A percentile compares a stretch with the other conserved stretches of the same genome.
These are phyloP conservation scores for Orius insidiosus DNA, from an alignment of 1,140 invertebrate genomes.

Conservation along the genomic window DNA sequence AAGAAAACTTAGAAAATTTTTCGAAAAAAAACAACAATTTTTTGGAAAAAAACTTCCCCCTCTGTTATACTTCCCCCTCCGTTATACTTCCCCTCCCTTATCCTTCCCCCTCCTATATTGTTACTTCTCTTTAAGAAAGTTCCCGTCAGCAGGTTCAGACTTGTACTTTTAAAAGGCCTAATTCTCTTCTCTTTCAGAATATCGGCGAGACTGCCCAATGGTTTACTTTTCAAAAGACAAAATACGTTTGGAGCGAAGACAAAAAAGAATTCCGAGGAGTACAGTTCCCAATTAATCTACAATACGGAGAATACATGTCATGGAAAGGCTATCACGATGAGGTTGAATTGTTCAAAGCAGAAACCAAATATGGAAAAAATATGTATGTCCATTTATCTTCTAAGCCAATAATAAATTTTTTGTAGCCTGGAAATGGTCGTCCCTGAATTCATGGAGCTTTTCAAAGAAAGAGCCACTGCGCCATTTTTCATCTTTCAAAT, in stretches of 20 bases:
- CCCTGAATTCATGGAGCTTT: conserved; percentile 91
- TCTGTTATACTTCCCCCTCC: too few relatives aligned
- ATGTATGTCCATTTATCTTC: conserved; percentile 38
- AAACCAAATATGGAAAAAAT: conserved; percentile 76
- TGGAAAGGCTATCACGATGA: conserved; percentile 81
- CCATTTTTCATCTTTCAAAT: conserved; percentile 95
- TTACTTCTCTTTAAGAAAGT: too few relatives aligned
- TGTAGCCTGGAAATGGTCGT: conserved; percentile 73
- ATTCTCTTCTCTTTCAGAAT: conserved; percentile 21
- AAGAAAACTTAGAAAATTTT: too few relatives aligned
- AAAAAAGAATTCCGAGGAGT: conserved; percentile 63
- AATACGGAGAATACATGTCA: conserved; percentile 55
- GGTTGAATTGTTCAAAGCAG: conserved; percentile 48
- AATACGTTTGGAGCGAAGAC: conserved; percentile 74
- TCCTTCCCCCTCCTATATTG: too few relatives aligned
- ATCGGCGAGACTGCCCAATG: conserved; percentile 29
- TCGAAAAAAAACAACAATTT: too few relatives aligned
- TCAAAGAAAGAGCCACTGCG: conserved; percentile 92
- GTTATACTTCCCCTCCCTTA: too few relatives aligned
- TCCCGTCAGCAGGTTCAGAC: too few relatives aligned
- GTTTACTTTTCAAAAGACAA: conserved; percentile 94
- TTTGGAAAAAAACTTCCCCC: too few relatives aligned
- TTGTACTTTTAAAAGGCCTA: too few relatives aligned
- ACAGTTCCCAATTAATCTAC: conserved; percentile 61
- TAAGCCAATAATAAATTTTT: conserved; percentile 17